Evolutionary conservation across 2,888 invertebrate genomes (phyloP), one percentile per base, ranked within the genome.

Genomic region (Cheilosia soror): DNA sequence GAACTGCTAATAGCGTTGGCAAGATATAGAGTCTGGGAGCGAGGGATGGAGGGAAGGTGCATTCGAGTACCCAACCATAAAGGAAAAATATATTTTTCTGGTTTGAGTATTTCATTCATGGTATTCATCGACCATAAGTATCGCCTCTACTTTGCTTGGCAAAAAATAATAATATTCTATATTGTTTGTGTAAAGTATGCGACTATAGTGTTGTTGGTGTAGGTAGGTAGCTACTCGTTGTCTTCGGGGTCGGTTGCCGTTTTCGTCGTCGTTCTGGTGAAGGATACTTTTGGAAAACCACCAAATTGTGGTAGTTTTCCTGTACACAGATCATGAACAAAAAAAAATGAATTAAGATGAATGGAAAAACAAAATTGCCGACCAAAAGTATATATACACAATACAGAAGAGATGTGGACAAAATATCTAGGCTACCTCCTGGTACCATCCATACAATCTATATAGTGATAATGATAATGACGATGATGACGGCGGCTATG

Each of bases 51-150:
- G 15, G 33, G 51, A 60, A 60, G 55, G 42, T 79, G 69, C 69
- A 73, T 60, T 75, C 40, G 68, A 63, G 37, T 27, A 29, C 57
- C 66, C 60, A 53, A 60, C 62, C 76, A 58, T 55, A 57, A 66
- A 76, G 84, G 71, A 85, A 81, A 85, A 85, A 85, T 72, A 71
- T 58, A 77, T 85, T 81, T 85, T 81, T 81, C 85, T 81, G 76
- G 76, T 77, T 81, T 76, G 76, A 81, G 76, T 77, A 77, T 80
- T 85, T 72, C 85, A 81, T 85, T 81, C 79, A 76, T 71, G 33
- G 65, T 75, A 80, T 85, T 85, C 85, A 85, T 81, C 76, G 85
- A 33, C 85, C 72, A 72, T 81, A 85, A 85, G 85, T 85, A 85
- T 77, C 85, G 72, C 76, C 68, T 66, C 62, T 71, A 37, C 53